Base-by-base conservation (phyloP, 2,113 vertebrate species). In the Tretioscincus oriximinensis region DNA sequence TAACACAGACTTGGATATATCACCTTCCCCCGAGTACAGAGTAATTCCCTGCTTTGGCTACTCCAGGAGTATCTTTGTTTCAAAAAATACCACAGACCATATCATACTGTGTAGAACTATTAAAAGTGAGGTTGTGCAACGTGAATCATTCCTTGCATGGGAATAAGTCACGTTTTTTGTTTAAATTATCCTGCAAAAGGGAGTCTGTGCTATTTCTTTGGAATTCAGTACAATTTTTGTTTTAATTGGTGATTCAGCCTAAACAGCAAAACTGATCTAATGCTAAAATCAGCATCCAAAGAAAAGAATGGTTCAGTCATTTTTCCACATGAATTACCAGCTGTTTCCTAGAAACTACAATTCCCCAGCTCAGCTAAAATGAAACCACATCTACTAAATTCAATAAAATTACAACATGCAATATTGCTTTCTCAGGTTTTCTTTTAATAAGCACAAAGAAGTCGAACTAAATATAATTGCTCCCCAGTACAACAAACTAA, bases 21-120 rank as follows among this genome's bases (percentile, higher is more conserved):
- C 88, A 89, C 84, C 66, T 88, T 90, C 85, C 83, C 86, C 85
- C 67, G 86, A n/a, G 77, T 21, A 41, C 85, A 78, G 58, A 90
- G 82, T 81, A 91, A 92, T 90, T 91, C 89, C 88, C 88, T 82
- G 51, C 74, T 89, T 80, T 80, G 0, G 2, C 80, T 81, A 80
- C 85, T 90, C 1, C 0, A 61, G 86, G 89, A 90, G 90, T 90
- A 92, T 90, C 84, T 82, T 88, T 88, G 88, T 90, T 89, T 86
- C 81, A 85, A 86, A 84, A 90, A 90, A 89, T 89, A 88, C 84
- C 87, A 91, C 87, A 91, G 90, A 89, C 88, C 90, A 92, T 85
- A 86, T 90, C 86, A 84, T 87, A 85, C 63, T 0, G 0, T 73
- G 81, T 60, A 87, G 58, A 76, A 81, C 84, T 88, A 83, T 91